A percentile compares a stretch with the other conserved stretches of the same genome.
phyloP scores from a whole-genome alignment of 1,140 invertebrate species.

The Philopotamus ludificatus region DNA sequence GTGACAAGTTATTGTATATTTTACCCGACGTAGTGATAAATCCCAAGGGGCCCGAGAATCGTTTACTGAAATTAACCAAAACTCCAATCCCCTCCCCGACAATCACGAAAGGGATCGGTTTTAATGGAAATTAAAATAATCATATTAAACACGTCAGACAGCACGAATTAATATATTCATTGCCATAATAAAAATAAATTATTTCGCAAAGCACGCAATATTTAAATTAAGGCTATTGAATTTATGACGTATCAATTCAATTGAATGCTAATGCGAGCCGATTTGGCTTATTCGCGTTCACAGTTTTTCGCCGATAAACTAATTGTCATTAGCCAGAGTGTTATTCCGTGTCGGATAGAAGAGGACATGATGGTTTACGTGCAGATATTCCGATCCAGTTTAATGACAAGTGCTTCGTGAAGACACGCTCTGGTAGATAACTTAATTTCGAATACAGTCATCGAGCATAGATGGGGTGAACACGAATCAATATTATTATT shows the following conservation, averaged over 20 bases:
- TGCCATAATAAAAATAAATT: no score
- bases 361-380: background rate
- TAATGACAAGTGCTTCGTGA: slow-evolving; percentile 2
- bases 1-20: slow-evolving; percentile 19
- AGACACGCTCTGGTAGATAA: background rate
- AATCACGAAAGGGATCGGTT: background rate
- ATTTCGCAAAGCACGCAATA: no score
- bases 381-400: background rate
- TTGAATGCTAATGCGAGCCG: no score
- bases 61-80: background rate
- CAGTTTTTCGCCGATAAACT: slow-evolving; percentile 16
- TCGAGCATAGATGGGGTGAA: background rate
- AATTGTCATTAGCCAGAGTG: slow-evolving; percentile 29
- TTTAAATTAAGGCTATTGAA: no score
- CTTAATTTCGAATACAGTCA: background rate
- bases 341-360: slow-evolving; percentile 25
- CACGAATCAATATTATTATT: background rate
- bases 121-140: slow-evolving; percentile 22
- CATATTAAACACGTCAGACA: background rate
- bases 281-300: no score
- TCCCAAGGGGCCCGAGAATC: background rate
- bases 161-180: no score
- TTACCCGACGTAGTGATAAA: slow-evolving; percentile 13
- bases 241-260: no score
- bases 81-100: background rate